These are phyloP conservation scores for Acromyrmex charruanus DNA, from an alignment of 1,140 invertebrate genomes.

Conservation along the genomic window DNA sequence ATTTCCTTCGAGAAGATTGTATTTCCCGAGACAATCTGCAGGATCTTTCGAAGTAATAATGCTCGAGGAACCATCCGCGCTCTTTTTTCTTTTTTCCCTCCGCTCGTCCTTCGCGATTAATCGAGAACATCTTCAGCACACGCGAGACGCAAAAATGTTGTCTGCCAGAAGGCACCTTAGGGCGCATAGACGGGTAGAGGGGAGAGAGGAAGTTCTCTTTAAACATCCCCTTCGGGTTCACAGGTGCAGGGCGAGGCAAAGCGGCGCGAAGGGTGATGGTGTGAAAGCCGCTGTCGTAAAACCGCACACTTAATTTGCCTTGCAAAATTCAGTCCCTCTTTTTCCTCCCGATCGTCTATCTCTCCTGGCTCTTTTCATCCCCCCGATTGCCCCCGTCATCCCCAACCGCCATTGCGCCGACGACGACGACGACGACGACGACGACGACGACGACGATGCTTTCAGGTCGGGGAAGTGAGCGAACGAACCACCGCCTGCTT, in stretches of 20 bases:
- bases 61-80: background rate
- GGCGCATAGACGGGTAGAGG: constrained; percentile 17
- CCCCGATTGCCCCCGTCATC: constrained; percentile 38
- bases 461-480: constrained; percentile 42
- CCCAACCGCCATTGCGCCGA: constrained; percentile 35
- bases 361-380: constrained; percentile 36
- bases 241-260: constrained; percentile 45
- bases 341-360: constrained; percentile 46
- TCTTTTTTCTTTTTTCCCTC: too few species aligned
- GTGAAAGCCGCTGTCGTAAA: constrained; percentile 85
- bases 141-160: constrained; percentile 55
- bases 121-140: constrained; percentile 45
- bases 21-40: constrained; percentile 42
- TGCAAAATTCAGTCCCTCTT: constrained; percentile 85
- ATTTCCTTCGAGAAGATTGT: constrained; percentile 23
- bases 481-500: constrained; percentile 51
- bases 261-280: constrained; percentile 68
- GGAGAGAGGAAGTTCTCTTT: constrained; percentile 72
- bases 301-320: constrained; percentile 87
- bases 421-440: constrained; percentile 19
- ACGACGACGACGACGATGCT: constrained; percentile 45
- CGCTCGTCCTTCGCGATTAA: constrained; percentile 41
- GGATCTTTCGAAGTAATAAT: constrained; percentile 55
- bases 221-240: constrained; percentile 79
- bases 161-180: constrained; percentile 56